Base-by-base conservation (phyloP, 1,140 invertebrate genomes). In the Atopsyche davidsoni region DNA sequence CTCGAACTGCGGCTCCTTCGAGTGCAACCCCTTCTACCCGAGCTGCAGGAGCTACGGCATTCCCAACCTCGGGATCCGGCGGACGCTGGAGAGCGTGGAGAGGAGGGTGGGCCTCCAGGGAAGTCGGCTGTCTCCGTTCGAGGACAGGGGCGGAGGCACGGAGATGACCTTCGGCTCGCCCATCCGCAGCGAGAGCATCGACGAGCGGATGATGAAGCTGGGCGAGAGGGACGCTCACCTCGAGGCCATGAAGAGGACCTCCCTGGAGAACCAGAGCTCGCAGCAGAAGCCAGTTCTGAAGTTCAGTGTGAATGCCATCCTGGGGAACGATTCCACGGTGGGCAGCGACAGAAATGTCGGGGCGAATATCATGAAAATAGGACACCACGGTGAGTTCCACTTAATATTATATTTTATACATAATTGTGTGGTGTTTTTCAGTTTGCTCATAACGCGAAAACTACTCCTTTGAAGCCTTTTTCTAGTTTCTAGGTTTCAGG, bases 291-390 rank as follows among this genome's bases (percentile, higher is more conserved):
- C 89, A 0, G 80, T 89, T 58, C 76, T 94, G 49, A 94, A 94
- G 70, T 94, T 94, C 69, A 92, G 90, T 78, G 89, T 94, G 45
- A 91, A 83, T 73, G 89, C 89, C 11, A 94, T 94, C 58, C 75
- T 94, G 32, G 87, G 87, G 77, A 80, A 11, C 87, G 89, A 66
- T 86, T 87, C 23, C 89, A 86, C 87, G 81, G 84, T 31, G 78
- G 81, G 58, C 82, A 81, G 58, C 75, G 85, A 18, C 68, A 87
- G 59, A 83, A 85, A 32, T 85, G 86, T 64, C 82, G 85, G 0
- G 72, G 89, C 24, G 68, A 89, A 21, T 88, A 89, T 47, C 22
- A 36, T 50, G 17, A 55, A 55, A 36, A 51, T 58, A 4, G 45
- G 45, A 32, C 56, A 53, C 17, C 57, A 55, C 19, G 57, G 57